These are phyloP conservation scores for Catharus bicknelli DNA, from an alignment of 2,113 vertebrate genomes.

Conservation along the genomic window DNA sequence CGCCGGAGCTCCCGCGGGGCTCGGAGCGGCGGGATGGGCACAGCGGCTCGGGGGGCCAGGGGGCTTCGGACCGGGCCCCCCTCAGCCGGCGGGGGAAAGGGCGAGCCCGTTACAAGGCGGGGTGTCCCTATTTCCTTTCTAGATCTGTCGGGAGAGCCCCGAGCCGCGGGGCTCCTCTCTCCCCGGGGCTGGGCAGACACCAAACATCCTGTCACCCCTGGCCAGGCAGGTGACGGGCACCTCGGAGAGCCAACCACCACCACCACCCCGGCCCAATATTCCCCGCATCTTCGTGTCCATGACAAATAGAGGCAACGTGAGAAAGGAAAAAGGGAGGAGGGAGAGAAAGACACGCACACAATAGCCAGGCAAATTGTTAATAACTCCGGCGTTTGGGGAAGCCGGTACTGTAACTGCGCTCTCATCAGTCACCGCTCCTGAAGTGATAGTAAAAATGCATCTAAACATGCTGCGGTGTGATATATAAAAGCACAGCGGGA, in stretches of 20 bases:
- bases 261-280: constrained; percentile 46
- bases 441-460: constrained; percentile 94
- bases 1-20: constrained; percentile 1
- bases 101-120: constrained; percentile 72
- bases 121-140: constrained; percentile 62
- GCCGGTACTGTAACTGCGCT: constrained; percentile 75
- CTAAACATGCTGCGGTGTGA: constrained; percentile 94
- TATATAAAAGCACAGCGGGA: constrained; percentile 99
- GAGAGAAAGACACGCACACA: constrained; percentile 42
- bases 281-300: constrained; percentile 53
- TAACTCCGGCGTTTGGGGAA: constrained; percentile 55
- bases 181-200: constrained; percentile 66
- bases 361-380: constrained; percentile 56
- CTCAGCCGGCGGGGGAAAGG: constrained; percentile 41
- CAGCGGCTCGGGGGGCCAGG: too few species aligned
- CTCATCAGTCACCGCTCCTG: constrained; percentile 93
- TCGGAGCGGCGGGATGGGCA: background rate
- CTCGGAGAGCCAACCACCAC: constrained; percentile 47
- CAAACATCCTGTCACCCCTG: constrained; percentile 68
- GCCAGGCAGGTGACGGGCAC: constrained; percentile 67
- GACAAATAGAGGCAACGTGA: constrained; percentile 24
- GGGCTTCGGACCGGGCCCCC: constrained; percentile 20
- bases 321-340: constrained; percentile 11
- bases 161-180: constrained; percentile 71
- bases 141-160: constrained; percentile 74